Evolutionary conservation across 2,113 vertebrate species (phyloP).

Genomic region (Pseudorasbora parva): DNA sequence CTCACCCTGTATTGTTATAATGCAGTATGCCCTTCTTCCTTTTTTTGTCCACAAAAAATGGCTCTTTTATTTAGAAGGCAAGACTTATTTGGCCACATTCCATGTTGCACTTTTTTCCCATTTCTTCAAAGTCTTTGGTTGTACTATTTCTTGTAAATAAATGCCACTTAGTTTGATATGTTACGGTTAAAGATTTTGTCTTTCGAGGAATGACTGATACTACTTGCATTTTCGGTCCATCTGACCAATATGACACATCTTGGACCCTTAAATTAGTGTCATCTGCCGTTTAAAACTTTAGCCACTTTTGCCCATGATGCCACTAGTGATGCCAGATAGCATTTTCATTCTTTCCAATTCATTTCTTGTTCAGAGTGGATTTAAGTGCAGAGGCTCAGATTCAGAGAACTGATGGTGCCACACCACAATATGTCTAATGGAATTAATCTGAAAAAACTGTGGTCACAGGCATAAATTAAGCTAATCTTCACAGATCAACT

Average conservation of each 20-base stretch:
- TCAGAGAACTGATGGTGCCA: slow-evolving; percentile 41
- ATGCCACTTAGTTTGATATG: too few relatives aligned
- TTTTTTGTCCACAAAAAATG: too few relatives aligned
- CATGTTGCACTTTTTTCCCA: too few relatives aligned
- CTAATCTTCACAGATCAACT: slow-evolving; percentile 26
- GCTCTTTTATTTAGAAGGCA: too few relatives aligned
- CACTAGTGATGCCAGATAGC: background rate
- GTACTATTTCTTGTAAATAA: too few relatives aligned
- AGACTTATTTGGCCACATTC: too few relatives aligned
- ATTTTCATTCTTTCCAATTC: too few relatives aligned
- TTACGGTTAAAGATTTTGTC: too few relatives aligned
- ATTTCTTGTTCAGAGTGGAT: background rate
- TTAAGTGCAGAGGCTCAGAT: slow-evolving; percentile 8
- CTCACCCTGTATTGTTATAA: too few relatives aligned
- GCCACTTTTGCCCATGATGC: background rate
- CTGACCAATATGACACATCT: background rate
- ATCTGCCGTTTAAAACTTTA: background rate
- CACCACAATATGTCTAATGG: background rate
- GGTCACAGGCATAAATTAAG: slow-evolving; percentile 20
- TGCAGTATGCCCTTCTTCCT: too few relatives aligned
- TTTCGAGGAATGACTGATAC: background rate
- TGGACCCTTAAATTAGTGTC: background rate
- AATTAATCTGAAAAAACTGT: slow-evolving; percentile 36
- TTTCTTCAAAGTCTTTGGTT: too few relatives aligned
- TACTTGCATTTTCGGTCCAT: background rate